Evolutionary conservation across 2,888 invertebrate species (phyloP).

Genomic region (Cephalotes varians): DNA sequence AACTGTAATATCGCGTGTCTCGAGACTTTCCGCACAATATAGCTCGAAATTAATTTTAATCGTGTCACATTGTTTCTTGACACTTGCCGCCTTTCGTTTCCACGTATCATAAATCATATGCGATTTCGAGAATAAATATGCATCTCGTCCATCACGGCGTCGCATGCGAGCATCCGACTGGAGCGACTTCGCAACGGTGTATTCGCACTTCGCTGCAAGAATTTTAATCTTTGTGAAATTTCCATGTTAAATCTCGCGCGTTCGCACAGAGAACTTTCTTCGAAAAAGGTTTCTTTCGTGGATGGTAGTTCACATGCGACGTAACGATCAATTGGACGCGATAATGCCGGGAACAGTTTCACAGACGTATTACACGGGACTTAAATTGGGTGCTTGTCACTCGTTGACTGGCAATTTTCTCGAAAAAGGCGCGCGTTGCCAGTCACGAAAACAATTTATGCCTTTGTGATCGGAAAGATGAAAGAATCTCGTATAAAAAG

Average conservation of each 20-base stretch:
- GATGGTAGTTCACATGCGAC: conserved; percentile 6
- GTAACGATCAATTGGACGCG: conserved; percentile 46
- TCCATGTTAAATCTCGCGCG: conserved; percentile 14
- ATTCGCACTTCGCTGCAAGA: not conserved
- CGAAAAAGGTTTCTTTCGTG: not conserved
- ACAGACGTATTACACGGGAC: conserved; percentile 41
- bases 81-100: not conserved
- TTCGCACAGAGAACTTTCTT: not conserved
- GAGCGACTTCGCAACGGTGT: not conserved
- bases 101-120: conserved; percentile 39
- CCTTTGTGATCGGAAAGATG: conserved; percentile 46
- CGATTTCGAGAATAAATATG: conserved; percentile 45
- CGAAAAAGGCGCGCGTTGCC: conserved; percentile 51
- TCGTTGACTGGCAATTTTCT: conserved; percentile 73
- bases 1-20: not conserved
- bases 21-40: not conserved
- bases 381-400: conserved; percentile 74
- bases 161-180: conserved; percentile 1
- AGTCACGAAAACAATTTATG: conserved; percentile 70
- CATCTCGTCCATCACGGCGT: conserved; percentile 44
- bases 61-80: conserved; percentile 21
- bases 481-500: conserved; percentile 32
- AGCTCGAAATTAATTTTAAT: conserved; percentile 34
- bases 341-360: conserved; percentile 57
- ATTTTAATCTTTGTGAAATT: conserved; percentile 42